Evolutionary conservation across 1,140 invertebrate species (phyloP), one percentile per base, ranked within the genome.

Genomic region (Dreissena polymorpha): DNA sequence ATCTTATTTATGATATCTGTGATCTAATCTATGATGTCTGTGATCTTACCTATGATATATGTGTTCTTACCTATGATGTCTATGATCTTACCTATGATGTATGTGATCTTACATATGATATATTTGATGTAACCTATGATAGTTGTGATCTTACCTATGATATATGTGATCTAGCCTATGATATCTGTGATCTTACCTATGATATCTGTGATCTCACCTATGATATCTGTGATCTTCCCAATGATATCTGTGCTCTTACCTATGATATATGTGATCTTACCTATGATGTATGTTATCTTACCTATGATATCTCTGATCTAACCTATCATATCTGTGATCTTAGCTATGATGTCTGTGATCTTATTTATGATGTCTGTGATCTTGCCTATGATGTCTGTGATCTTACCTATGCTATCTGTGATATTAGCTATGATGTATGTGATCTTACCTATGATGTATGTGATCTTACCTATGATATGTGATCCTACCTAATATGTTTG

Each of bases 1-100:
- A 99, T 97, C 93, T 96, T 97, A 95, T 97, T 98, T 83, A 99
- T 98, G 73, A 99, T 98, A 91, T 99, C 98, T 0, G 97, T 99
- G 25, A 99, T 97, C 93, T 96, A 90, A 95, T 97, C 98, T 83
- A 99, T 98, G 73, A 99, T 98, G 91, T 99, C 98, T 0, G 97
- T 99, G 25, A 99, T 97, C 93, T 96, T 97, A 95, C 97, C 98
- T 83, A 99, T 98, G 73, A 99, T 98, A 91, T 99, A 97, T 0
- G 97, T 99, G 25, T 99, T 97, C 93, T 96, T 97, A 95, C 97
- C 98, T 83, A 99, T 98, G 73, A 99, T 98, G 91, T 99, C 98
- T 0, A 97, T 99, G 25, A 99, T 97, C 93, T 96, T 97, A 95
- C 97, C 98, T 83, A 99, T 98, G 73, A 99, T 98, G 91, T 99